phyloP scores from a whole-genome alignment of 2,113 vertebrate genomes.

The Argyrosomus japonicus region DNA sequence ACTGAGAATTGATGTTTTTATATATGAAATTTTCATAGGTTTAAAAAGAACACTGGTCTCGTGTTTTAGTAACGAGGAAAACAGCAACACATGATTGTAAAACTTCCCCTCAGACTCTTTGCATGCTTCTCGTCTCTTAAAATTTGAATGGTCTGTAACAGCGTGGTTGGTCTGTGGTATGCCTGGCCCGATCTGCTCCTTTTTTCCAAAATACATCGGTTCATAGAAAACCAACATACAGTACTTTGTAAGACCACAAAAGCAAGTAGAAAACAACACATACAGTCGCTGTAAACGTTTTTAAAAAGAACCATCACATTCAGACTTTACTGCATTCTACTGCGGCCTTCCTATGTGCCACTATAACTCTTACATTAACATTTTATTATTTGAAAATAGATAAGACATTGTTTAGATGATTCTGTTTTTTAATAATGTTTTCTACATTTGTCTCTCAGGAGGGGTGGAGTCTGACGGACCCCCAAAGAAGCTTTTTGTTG shows the following conservation, averaged over 20 bases:
- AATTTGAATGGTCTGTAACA: not conserved
- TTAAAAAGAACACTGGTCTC: too few species aligned
- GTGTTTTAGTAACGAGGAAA: too few species aligned
- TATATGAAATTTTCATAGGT: too few species aligned
- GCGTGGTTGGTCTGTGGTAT: not conserved
- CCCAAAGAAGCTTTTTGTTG: constrained; percentile 88
- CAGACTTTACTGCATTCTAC: not conserved
- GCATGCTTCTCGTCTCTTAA: not conserved
- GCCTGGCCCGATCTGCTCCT: not conserved
- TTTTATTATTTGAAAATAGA: too few species aligned
- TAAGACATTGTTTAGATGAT: too few species aligned
- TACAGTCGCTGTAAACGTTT: not conserved
- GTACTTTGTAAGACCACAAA: not conserved
- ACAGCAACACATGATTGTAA: too few species aligned
- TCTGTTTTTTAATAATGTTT: not conserved
- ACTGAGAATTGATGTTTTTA: too few species aligned
- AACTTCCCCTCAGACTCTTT: not conserved
- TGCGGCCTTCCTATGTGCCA: too few species aligned
- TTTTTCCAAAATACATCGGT: not conserved
- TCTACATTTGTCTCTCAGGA: constrained; percentile 64
- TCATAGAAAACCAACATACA: not conserved
- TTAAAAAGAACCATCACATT: not conserved
- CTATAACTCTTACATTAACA: too few species aligned
- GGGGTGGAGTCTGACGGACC: constrained; percentile 86
- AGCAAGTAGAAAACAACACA: not conserved